phyloP scores from a whole-genome alignment of 2,888 invertebrate species.

The Amaurobius ferox region DNA sequence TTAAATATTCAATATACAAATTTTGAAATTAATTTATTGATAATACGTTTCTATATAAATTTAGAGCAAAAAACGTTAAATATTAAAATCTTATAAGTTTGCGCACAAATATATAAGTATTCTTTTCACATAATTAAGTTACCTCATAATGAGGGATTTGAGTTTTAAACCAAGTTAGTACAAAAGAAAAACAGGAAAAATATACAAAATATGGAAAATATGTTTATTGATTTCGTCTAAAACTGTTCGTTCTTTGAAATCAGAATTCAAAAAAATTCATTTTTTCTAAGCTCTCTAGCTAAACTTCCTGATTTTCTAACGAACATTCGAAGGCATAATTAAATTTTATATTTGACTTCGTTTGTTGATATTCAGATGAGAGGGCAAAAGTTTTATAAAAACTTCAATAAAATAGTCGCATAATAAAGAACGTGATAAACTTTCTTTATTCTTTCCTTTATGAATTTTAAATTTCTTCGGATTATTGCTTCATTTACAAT shows the following conservation, averaged over 20 bases:
- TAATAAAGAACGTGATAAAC: slow-evolving; percentile 15
- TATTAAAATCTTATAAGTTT: too few relatives aligned
- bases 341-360: slow-evolving; percentile 68
- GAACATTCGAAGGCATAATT: slow-evolving; percentile 62
- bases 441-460: background rate
- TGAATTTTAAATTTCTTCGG: slow-evolving; percentile 9
- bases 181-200: background rate
- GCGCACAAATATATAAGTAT: too few relatives aligned
- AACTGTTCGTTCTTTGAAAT: slow-evolving; percentile 40
- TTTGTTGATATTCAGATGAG: slow-evolving; percentile 63
- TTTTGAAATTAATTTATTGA: too few relatives aligned
- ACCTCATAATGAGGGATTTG: background rate
- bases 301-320: slow-evolving; percentile 47
- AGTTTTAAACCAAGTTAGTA: background rate
- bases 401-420: slow-evolving; percentile 30
- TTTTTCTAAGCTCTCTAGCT: slow-evolving; percentile 28
- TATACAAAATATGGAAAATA: slow-evolving; percentile 24
- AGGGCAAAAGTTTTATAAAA: slow-evolving; percentile 28
- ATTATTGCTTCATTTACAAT: slow-evolving; percentile 21
- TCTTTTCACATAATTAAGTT: background rate
- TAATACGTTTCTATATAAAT: too few relatives aligned
- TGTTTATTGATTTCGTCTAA: slow-evolving; percentile 59
- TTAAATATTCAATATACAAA: too few relatives aligned
- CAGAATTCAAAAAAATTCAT: slow-evolving; percentile 36
- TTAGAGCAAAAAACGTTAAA: too few relatives aligned